Evolutionary conservation across 2,797 vertebrate genomes (phyloP), one percentile per base, ranked within the genome.

Genomic region (Gephyroberyx darwinii): DNA sequence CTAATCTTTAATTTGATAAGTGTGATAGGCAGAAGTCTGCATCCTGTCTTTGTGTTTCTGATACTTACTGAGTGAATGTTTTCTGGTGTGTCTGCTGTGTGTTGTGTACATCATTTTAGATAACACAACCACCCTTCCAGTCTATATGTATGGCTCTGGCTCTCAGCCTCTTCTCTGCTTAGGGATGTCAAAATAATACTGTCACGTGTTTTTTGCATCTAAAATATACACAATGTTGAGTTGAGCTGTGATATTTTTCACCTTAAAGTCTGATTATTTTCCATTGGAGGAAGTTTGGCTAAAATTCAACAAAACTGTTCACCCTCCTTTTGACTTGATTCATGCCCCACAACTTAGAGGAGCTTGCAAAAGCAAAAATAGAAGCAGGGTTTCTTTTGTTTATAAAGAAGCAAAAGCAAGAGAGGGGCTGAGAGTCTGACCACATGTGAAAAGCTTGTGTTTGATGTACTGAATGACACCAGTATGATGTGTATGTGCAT

Each of bases 311-410:
- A 37, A 53, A 51, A n/a, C 41, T 26, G 59, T 19, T 62, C 6
- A 67, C 45, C 2, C 54, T 80, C n/a, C 6, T 70, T 80, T 71
- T 81, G 13, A 52, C 35, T 47, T 52, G 37, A 14, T 69, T 8
- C 73, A 57, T 69, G 66, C 22, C 80, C 54, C 43, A 74, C 20
- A 31, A 10, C 61, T 17, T 81, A 35, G 55, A 69, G 31, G 35
- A 87, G 74, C 71, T 81, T 79, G 68, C 22, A 54, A 65, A 65
- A 5, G 19, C 7, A 10, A 69, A 60, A 45, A 50, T 3, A 30
- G 76, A 54, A 35, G 3, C 6, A 48, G 26, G 33, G 70, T 71
- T n/a, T n/a, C 51, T 69, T 5, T 0, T 65, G 69, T 74, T 61
- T 61, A n/a, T 81, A 58, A 66, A 70, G 13, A 64, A 57, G 22